Evolutionary conservation across 2,888 invertebrate genomes (phyloP).

Genomic region (Lissocephala sabroskyi): DNA sequence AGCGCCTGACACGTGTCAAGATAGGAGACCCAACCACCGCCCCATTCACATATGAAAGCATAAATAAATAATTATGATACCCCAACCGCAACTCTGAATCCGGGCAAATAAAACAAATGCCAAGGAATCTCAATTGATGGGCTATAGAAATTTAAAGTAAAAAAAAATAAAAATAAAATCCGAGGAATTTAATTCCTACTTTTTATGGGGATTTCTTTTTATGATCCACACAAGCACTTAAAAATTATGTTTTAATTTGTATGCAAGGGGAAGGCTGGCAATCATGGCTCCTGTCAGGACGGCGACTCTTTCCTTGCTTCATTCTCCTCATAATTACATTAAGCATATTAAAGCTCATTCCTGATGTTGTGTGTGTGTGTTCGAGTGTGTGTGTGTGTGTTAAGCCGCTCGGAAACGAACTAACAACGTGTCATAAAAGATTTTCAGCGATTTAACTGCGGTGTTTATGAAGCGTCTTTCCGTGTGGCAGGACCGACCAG

Average conservation of each 20-base stretch:
- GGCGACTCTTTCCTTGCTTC: no score
- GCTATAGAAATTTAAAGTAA: no score
- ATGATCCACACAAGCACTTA: conserved; percentile 14
- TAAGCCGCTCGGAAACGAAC: conserved; percentile 6
- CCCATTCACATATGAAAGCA: neutral
- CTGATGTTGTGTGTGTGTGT: neutral
- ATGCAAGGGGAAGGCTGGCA: conserved; percentile 27
- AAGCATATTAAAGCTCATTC: conserved; percentile 36
- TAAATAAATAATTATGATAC: no score
- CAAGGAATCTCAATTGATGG: no score
- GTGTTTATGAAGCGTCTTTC: conserved; percentile 4
- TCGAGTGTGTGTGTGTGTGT: neutral
- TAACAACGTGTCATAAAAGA: conserved; percentile 25
- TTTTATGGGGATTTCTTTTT: no score
- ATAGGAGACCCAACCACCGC: no score
- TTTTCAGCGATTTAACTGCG: conserved; percentile 23
- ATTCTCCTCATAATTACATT: conserved; percentile 30
- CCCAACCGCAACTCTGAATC: no score
- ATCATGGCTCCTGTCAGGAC: conserved; percentile 6
- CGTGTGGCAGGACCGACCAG: neutral
- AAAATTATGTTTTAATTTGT: conserved; percentile 57
- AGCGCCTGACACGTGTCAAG: no score
- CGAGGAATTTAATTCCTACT: no score
- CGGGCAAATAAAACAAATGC: no score
- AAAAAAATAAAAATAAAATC: no score